Percentiles rank a stretch among this genome's conserved stretches.
phyloP scores from a whole-genome alignment of 2,888 invertebrate species.

The Lumbricus terrestris region DNA sequence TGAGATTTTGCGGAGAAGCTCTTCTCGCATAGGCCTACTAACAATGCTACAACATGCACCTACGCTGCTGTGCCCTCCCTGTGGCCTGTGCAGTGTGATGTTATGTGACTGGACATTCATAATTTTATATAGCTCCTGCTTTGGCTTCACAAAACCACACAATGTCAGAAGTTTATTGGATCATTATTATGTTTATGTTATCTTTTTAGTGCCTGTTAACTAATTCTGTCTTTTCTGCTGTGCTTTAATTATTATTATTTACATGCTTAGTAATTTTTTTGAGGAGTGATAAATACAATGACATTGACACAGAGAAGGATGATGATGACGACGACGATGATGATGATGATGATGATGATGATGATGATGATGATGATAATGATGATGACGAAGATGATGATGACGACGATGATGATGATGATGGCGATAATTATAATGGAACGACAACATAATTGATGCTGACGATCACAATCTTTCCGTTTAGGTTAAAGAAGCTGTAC shows the following conservation, averaged over 20 bases:
- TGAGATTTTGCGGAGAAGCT: background rate
- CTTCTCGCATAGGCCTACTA: background rate
- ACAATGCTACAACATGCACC: too few relatives aligned
- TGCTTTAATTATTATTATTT: too few relatives aligned
- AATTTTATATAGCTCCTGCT: background rate
- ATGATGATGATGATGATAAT: background rate
- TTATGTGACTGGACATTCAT: background rate
- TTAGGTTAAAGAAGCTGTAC: background rate
- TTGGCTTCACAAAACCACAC: background rate
- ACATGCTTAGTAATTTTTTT: background rate
- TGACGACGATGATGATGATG: background rate
- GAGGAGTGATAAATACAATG: constrained; percentile 4
- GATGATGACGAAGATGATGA: background rate
- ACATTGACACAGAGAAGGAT: background rate
- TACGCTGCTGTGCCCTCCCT: background rate
- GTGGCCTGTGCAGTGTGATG: background rate
- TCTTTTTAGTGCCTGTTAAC: background rate
- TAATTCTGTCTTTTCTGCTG: too few relatives aligned
- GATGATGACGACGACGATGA: constrained; percentile 23
- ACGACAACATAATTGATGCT: background rate
- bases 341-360: constrained; percentile 20
- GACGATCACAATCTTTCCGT: background rate
- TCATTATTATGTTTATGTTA: too few relatives aligned
- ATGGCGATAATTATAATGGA: background rate
- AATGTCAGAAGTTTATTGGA: background rate